Conservation (phyloP, 2,888 invertebrate species). For the Scaeva pyrastri region DNA sequence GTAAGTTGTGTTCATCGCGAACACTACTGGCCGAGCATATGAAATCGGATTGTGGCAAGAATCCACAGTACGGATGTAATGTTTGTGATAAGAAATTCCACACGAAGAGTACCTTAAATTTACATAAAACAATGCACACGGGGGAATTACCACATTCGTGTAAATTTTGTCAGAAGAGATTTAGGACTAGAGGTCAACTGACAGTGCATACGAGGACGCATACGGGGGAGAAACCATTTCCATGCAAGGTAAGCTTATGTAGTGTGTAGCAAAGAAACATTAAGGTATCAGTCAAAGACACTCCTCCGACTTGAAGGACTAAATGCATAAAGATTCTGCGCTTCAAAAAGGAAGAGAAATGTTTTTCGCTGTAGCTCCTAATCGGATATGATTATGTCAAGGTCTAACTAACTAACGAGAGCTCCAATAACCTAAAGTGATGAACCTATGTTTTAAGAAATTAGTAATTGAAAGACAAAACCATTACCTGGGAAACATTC, state of each 20-base stretch:
- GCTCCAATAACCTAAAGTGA: no score
- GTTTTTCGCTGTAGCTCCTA: no score
- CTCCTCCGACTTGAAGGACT: no score
- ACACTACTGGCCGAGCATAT: conserved; percentile 77
- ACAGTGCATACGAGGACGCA: conserved; percentile 82
- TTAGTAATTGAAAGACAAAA: no score
- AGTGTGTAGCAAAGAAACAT: no score
- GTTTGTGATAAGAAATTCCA: conserved; percentile 80
- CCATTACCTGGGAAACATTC: no score
- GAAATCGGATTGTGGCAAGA: conserved; percentile 76
- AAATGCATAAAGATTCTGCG: no score
- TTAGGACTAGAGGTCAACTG: conserved; percentile 81
- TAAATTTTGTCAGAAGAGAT: conserved; percentile 81
- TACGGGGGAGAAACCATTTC: conserved; percentile 82
- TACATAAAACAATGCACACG: conserved; percentile 81
- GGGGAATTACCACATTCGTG: conserved; percentile 81
- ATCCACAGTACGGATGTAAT: conserved; percentile 77
- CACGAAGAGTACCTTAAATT: conserved; percentile 79
- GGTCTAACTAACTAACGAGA: no score
- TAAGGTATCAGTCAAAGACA: no score
- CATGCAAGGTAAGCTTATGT: conserved; percentile 81
- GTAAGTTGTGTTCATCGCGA: conserved; percentile 76
- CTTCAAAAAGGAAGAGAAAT: no score
- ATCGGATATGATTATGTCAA: no score
- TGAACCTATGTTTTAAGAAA: no score